These are phyloP conservation scores for Geothlypis trichas DNA, from an alignment of 2,113 vertebrate genomes.

Conservation along the genomic window DNA sequence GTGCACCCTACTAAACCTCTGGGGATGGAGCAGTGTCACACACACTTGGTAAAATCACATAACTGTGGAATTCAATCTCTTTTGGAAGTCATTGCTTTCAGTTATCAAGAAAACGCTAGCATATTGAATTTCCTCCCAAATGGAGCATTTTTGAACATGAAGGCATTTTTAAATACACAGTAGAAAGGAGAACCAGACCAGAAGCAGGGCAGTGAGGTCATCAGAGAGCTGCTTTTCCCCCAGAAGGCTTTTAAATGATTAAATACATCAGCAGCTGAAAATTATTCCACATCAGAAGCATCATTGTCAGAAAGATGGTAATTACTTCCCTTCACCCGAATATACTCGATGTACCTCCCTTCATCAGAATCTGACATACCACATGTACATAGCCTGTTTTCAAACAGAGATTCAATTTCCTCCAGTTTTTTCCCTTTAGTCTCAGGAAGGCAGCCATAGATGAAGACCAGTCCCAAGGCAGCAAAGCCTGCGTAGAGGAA, in stretches of 20 bases:
- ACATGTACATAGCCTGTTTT: slow-evolving; percentile 91
- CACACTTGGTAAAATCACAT: not conserved
- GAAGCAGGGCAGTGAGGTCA: slow-evolving; percentile 77
- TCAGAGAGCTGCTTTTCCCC: slow-evolving; percentile 65
- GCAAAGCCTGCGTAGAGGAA: slow-evolving; percentile 94
- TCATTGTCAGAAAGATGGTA: slow-evolving; percentile 99
- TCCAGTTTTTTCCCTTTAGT: slow-evolving; percentile 94
- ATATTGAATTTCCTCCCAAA: slow-evolving; percentile 48
- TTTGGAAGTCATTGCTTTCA: slow-evolving; percentile 49
- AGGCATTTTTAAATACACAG: slow-evolving; percentile 62
- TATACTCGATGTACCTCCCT: slow-evolving; percentile 95
- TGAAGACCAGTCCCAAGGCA: slow-evolving; percentile 86
- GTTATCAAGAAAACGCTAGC: slow-evolving; percentile 49
- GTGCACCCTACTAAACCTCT: slow-evolving; percentile 7
- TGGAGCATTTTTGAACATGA: slow-evolving; percentile 57
- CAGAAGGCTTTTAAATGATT: slow-evolving; percentile 72
- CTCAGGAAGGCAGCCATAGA: slow-evolving; percentile 95
- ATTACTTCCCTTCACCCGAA: slow-evolving; percentile 98
- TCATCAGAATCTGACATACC: slow-evolving; percentile 92
- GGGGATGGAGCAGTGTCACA: not conserved
- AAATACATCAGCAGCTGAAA: slow-evolving; percentile 63
- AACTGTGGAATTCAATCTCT: not conserved
- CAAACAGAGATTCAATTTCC: slow-evolving; percentile 95
- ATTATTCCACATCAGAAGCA: slow-evolving; percentile 93
- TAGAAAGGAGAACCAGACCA: slow-evolving; percentile 75